These are phyloP conservation scores for Sphaeridia pumilis DNA, from an alignment of 2,888 invertebrate genomes.

Conservation along the genomic window DNA sequence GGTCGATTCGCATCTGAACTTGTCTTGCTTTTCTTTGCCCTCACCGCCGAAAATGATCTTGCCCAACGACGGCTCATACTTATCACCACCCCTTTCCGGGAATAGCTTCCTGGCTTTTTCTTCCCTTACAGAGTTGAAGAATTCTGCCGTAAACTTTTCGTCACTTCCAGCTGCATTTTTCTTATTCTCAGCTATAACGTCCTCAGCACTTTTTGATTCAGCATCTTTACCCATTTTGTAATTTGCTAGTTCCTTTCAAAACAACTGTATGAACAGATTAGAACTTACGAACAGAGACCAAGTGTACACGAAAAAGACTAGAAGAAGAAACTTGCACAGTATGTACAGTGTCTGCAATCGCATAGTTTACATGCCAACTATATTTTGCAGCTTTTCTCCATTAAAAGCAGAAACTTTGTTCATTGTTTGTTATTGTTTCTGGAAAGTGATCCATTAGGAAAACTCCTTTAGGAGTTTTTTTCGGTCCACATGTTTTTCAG, in stretches of 20 bases:
- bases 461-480: too few species aligned
- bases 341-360: too few species aligned
- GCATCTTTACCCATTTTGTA: background rate
- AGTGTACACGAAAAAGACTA: too few species aligned
- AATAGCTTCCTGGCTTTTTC: slow-evolving; percentile 48
- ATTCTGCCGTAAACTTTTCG: slow-evolving; percentile 4
- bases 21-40: slow-evolving; percentile 57
- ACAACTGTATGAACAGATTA: background rate
- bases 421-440: too few species aligned
- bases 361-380: too few species aligned
- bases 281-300: too few species aligned
- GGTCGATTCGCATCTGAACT: slow-evolving; percentile 66
- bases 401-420: too few species aligned
- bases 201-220: slow-evolving; percentile 30
- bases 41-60: slow-evolving; percentile 52
- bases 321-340: too few species aligned
- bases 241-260: background rate
- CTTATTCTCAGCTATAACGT: slow-evolving; percentile 18
- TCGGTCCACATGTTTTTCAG: too few species aligned
- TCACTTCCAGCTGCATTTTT: slow-evolving; percentile 11
- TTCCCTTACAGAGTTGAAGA: slow-evolving; percentile 4
- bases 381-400: too few species aligned
- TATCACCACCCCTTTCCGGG: slow-evolving; percentile 60
- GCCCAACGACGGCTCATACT: slow-evolving; percentile 47
- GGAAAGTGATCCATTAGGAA: too few species aligned